These are phyloP conservation scores for Colletes collaris DNA, from an alignment of 2,888 invertebrate genomes.

Conservation along the genomic window DNA sequence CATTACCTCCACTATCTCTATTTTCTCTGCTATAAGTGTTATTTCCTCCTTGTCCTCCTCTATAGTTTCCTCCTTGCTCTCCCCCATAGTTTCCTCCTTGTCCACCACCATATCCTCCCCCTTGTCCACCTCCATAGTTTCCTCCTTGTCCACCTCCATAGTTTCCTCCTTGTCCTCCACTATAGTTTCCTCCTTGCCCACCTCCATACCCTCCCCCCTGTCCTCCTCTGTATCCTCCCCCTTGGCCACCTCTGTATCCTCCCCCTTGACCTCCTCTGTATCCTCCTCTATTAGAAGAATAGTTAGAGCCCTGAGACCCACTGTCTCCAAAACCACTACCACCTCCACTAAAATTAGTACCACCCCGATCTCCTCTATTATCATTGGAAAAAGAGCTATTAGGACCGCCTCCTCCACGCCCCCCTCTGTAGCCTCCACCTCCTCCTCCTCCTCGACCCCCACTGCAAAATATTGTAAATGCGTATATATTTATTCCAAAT, in stretches of 20 bases:
- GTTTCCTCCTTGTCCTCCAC: slow-evolving; percentile 54
- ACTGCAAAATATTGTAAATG: slow-evolving; percentile 48
- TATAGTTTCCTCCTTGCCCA: slow-evolving; percentile 51
- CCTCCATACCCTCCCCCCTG: slow-evolving; percentile 50
- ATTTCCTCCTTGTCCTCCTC: slow-evolving; percentile 41
- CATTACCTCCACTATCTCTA: slow-evolving; percentile 52
- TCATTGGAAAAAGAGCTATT: slow-evolving; percentile 21
- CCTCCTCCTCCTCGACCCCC: slow-evolving; percentile 76
- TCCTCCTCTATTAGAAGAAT: slow-evolving; percentile 73
- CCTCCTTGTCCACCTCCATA: slow-evolving; percentile 47
- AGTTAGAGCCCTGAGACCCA: not conserved
- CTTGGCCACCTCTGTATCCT: slow-evolving; percentile 57
- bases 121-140: slow-evolving; percentile 56
- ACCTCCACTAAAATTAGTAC: no score
- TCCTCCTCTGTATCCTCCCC: slow-evolving; percentile 68
- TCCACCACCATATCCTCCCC: slow-evolving; percentile 43
- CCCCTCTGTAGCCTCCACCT: slow-evolving; percentile 69
- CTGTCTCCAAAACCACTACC: not conserved
- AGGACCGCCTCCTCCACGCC: slow-evolving; percentile 67
- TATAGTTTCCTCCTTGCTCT: slow-evolving; percentile 55
- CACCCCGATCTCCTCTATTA: slow-evolving; percentile 64
- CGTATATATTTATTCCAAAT: not conserved
- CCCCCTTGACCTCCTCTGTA: slow-evolving; percentile 51
- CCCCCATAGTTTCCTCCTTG: slow-evolving; percentile 57
- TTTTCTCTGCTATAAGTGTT: slow-evolving; percentile 47